Base-by-base conservation (phyloP, 2,888 invertebrate species). In the Anaspis maculata region DNA sequence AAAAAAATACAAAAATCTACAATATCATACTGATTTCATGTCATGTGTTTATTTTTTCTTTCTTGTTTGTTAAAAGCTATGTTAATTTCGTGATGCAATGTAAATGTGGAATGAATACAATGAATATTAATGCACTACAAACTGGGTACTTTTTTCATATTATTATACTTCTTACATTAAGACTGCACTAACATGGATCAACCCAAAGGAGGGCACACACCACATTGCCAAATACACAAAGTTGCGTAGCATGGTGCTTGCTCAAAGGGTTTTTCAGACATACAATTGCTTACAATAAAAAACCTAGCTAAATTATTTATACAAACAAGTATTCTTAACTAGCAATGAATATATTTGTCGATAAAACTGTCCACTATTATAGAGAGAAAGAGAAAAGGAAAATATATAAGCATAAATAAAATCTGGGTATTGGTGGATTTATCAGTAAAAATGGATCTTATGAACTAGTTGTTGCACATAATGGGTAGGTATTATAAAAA, bases 1-100 rank as follows among this genome's bases (percentile, higher is more conserved):
- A 64, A 65, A 64, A 64, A 65, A 64, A 65, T 64, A 65, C 62
- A 65, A 66, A 64, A 64, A 56, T 64, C 64, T 66, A 64, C 61
- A 61, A 52, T 41, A 33, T 39, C 23, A 27, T 27, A 25, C 25
- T 25, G 13, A 13, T 27, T 27, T n/a, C n/a, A n/a, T n/a, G n/a
- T n/a, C n/a, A n/a, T n/a, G n/a, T n/a, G n/a, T n/a, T n/a, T n/a
- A n/a, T n/a, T n/a, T n/a, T n/a, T n/a, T n/a, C n/a, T n/a, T n/a
- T n/a, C n/a, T n/a, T n/a, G 35, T 39, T 37, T 36, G 36, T 45
- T 46, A 5, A 19, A 53, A 56, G 54, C 52, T 51, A 56, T 51
- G 48, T 53, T 39, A 45, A 52, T 55, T 59, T 55, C 46, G 54
- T 61, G 60, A 61, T 58, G 57, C 57, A 54, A 51, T 53, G 51